Conservation (phyloP, 2,797 vertebrate genomes). For the Geotrypetes seraphini region DNA sequence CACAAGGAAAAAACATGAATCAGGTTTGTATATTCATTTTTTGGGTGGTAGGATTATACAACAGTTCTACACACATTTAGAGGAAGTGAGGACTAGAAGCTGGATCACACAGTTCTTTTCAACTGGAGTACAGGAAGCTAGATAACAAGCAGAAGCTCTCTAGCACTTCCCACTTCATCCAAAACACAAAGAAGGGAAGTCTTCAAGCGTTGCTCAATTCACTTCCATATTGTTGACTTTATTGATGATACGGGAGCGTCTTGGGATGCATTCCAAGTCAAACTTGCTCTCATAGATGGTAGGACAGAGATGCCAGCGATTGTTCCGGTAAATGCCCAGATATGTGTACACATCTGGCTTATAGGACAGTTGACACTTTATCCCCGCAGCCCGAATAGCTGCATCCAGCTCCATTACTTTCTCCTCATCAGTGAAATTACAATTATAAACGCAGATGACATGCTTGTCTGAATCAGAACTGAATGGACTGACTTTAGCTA, state of each 20-base stretch:
- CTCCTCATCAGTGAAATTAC: constrained; percentile 72
- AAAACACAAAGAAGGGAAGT: too few relatives aligned
- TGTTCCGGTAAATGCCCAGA: constrained; percentile 80
- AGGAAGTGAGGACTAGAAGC: too few relatives aligned
- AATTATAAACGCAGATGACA: constrained; percentile 77
- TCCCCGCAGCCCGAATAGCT: constrained; percentile 62
- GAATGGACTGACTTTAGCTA: constrained; percentile 71
- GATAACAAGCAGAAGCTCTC: too few relatives aligned
- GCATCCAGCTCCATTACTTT: constrained; percentile 66
- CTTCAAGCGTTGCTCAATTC: constrained; percentile 45
- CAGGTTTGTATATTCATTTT: too few relatives aligned
- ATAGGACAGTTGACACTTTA: constrained; percentile 76
- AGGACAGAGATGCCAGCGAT: constrained; percentile 81
- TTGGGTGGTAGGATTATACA: too few relatives aligned
- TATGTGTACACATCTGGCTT: constrained; percentile 83
- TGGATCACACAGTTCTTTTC: too few relatives aligned
- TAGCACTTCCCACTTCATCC: too few relatives aligned
- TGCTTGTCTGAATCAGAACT: constrained; percentile 53
- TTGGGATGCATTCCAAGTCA: constrained; percentile 72
- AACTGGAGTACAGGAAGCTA: too few relatives aligned
- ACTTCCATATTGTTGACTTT: constrained; percentile 73
- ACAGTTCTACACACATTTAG: too few relatives aligned
- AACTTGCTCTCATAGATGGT: constrained; percentile 86
- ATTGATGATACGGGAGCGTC: constrained; percentile 72
- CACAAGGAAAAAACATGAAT: too few relatives aligned